Percentiles rank a stretch among this genome's conserved stretches.
phyloP scores from a whole-genome alignment of 2,888 invertebrate species.

The Drymonia ruficornis region DNA sequence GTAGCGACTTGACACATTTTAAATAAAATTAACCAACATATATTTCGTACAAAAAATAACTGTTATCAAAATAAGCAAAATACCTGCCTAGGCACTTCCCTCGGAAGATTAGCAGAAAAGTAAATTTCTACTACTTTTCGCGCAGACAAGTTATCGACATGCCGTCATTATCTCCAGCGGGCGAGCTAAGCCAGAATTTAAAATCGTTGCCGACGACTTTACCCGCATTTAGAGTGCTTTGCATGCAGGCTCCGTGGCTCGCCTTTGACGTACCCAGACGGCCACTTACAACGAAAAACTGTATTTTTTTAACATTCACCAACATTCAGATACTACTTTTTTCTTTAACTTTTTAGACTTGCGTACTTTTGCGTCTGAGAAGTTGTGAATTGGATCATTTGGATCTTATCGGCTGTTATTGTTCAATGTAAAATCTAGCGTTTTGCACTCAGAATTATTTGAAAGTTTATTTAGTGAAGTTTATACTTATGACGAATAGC shows the following conservation, averaged over 20 bases:
- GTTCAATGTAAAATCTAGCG: not conserved
- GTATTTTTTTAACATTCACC: slow-evolving; percentile 56
- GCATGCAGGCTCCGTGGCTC: slow-evolving; percentile 53
- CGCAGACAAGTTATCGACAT: slow-evolving; percentile 44
- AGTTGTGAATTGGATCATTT: slow-evolving; percentile 50
- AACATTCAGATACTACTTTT: slow-evolving; percentile 53
- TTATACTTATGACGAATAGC: too few relatives aligned
- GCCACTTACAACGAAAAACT: slow-evolving; percentile 70
- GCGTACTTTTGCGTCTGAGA: slow-evolving; percentile 41
- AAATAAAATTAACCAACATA: too few relatives aligned
- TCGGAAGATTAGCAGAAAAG: slow-evolving; percentile 22
- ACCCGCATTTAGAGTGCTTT: slow-evolving; percentile 55
- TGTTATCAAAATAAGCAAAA: not conserved
- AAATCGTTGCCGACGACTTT: slow-evolving; percentile 57
- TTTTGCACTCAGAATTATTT: not conserved
- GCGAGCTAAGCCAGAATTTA: slow-evolving; percentile 52
- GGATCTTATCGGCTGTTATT: slow-evolving; percentile 9
- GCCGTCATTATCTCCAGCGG: slow-evolving; percentile 36
- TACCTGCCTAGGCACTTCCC: not conserved
- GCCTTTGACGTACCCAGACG: slow-evolving; percentile 73
- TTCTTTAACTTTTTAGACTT: slow-evolving; percentile 39
- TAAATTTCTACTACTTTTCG: slow-evolving; percentile 27
- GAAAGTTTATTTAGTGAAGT: not conserved
- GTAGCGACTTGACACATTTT: too few relatives aligned
- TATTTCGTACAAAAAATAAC: too few relatives aligned